Conservation (phyloP, 1,140 invertebrate species). For the Drosophila ambigua region DNA sequence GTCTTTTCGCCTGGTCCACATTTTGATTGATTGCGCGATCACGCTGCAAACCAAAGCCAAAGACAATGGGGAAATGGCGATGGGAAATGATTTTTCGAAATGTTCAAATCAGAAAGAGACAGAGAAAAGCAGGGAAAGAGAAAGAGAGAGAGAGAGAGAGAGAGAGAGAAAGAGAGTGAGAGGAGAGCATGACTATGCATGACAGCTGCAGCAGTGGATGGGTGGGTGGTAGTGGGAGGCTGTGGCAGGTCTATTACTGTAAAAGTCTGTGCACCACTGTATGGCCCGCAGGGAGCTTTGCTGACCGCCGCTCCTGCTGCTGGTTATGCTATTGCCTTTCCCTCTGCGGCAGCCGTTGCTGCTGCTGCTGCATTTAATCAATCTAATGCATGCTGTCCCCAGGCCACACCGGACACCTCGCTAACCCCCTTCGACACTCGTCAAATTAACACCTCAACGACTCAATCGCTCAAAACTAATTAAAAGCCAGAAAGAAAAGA, state of each 20-base stretch:
- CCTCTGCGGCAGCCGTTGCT: too few species aligned
- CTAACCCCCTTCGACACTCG: slow-evolving; percentile 5
- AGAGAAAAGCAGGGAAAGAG: background rate
- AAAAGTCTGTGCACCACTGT: slow-evolving; percentile 12
- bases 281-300: slow-evolving; percentile 21
- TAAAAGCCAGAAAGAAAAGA: slow-evolving; percentile 12
- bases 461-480: slow-evolving; percentile 46
- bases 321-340: too few species aligned
- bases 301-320: slow-evolving; percentile 17
- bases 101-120: slow-evolving; percentile 27
- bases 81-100: slow-evolving; percentile 52
- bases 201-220: slow-evolving; percentile 53
- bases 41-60: slow-evolving; percentile 36
- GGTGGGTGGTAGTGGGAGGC: background rate
- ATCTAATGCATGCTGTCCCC: slow-evolving; percentile 42
- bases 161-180: slow-evolving; percentile 4
- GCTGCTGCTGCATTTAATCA: slow-evolving; percentile 45
- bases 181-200: slow-evolving; percentile 27
- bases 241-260: background rate
- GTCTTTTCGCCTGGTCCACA: slow-evolving; percentile 41
- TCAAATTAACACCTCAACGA: slow-evolving; percentile 62
- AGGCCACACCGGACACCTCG: background rate
- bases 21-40: slow-evolving; percentile 75
- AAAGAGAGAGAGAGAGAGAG: background rate
- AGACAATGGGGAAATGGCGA: slow-evolving; percentile 59